A percentile compares a stretch with the other conserved stretches of the same genome.
phyloP scores from a whole-genome alignment of 2,888 invertebrate species.

The Carpatolechia fugitivella region DNA sequence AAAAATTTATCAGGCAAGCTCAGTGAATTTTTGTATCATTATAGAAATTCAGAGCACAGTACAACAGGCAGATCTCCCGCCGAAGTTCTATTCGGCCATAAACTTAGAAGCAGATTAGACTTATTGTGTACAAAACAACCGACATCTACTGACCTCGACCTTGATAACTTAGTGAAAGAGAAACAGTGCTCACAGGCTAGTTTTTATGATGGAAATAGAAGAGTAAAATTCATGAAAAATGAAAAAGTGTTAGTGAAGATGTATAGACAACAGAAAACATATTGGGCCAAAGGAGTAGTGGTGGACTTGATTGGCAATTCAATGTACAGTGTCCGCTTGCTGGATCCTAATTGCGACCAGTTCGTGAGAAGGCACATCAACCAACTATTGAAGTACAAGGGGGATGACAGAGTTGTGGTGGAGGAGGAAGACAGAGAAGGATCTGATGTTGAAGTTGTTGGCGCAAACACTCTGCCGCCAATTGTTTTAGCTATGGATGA shows the following conservation, averaged over 20 bases:
- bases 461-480: no score
- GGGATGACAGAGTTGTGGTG: background rate
- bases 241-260: conserved; percentile 11
- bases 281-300: conserved; percentile 16
- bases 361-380: background rate
- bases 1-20: conserved; percentile 3
- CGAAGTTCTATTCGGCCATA: conserved; percentile 14
- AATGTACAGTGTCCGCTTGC: conserved; percentile 2
- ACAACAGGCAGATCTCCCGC: conserved; percentile 17
- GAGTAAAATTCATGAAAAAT: background rate
- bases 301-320: conserved; percentile 2
- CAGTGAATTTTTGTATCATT: conserved; percentile 10
- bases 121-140: background rate
- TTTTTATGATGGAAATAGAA: background rate
- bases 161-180: conserved; percentile 4
- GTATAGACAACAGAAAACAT: conserved; percentile 11
- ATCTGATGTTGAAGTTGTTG: no score
- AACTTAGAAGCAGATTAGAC: conserved; percentile 15
- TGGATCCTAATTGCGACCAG: background rate
- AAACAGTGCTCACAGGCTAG: conserved; percentile 17
- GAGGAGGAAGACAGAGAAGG: no score
- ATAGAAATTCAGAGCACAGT: conserved; percentile 15
- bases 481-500: no score
- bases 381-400: background rate
- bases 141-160: background rate